phyloP scores from a whole-genome alignment of 2,888 invertebrate genomes.

The Mesorhabditis sp. region DNA sequence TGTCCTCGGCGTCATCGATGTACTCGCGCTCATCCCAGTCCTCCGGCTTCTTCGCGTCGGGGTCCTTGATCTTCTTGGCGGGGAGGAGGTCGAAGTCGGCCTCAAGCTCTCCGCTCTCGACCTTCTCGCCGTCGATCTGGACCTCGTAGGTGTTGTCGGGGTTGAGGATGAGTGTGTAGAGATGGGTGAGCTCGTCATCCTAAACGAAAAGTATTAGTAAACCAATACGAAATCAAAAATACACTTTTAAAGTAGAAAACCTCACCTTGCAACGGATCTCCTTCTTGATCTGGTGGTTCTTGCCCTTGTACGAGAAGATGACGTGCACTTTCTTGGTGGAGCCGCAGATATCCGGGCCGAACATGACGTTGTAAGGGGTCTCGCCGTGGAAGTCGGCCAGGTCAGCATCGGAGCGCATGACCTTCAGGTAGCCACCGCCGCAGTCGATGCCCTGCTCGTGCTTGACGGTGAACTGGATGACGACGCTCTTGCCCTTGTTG shows the following conservation, averaged over 20 bases:
- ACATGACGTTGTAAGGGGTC: constrained; percentile 93
- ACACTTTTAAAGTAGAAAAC: neutral
- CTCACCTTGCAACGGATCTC: constrained; percentile 86
- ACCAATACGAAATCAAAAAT: too few species aligned
- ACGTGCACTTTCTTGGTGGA: constrained; percentile 97
- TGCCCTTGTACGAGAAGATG: constrained; percentile 96
- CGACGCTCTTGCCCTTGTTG: constrained; percentile 83
- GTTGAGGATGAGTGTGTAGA: constrained; percentile 89
- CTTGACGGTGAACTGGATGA: constrained; percentile 94
- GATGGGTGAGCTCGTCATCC: constrained; percentile 93
- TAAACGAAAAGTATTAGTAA: constrained; percentile 20
- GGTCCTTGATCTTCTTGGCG: constrained; percentile 94
- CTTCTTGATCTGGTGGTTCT: constrained; percentile 93
- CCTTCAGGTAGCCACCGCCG: constrained; percentile 84
- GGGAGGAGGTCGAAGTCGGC: constrained; percentile 96
- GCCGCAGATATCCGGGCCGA: constrained; percentile 98
- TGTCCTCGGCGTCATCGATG: constrained; percentile 91
- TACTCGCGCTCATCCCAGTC: constrained; percentile 59
- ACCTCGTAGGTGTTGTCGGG: constrained; percentile 95
- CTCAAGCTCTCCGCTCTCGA: constrained; percentile 87
- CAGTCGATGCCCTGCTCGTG: constrained; percentile 99
- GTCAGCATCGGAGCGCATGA: constrained; percentile 69
- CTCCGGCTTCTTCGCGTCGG: constrained; percentile 79
- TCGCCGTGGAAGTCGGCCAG: constrained; percentile 96
- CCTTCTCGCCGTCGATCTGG: constrained; percentile 88